A percentile compares a stretch with the other conserved stretches of the same genome.
These are phyloP conservation scores for Drosophila guanche DNA, from an alignment of 1,140 invertebrate species.

Conservation along the genomic window DNA sequence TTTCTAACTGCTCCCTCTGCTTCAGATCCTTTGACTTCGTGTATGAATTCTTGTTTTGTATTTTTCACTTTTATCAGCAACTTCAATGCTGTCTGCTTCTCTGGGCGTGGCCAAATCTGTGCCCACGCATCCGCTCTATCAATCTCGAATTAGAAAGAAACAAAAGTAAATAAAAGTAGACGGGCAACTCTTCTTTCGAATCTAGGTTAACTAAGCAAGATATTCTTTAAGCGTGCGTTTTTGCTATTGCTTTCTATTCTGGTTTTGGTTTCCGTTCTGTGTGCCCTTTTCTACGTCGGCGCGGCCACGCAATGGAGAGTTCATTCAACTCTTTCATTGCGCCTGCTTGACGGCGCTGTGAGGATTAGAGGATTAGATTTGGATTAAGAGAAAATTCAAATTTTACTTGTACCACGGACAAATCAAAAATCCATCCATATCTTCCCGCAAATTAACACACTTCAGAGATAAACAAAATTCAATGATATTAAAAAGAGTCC, in stretches of 20 bases:
- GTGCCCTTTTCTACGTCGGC: conserved; percentile 62
- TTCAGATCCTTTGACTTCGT: not conserved
- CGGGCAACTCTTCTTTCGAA: conserved; percentile 32
- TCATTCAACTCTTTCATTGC: conserved; percentile 72
- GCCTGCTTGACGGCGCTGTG: conserved; percentile 53
- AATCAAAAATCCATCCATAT: conserved; percentile 22
- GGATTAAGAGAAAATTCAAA: too few relatives aligned
- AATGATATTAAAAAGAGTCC: conserved; percentile 24
- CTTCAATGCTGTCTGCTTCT: conserved; percentile 17
- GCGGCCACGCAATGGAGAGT: conserved; percentile 56
- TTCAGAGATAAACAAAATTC: conserved; percentile 31
- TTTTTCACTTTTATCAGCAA: conserved; percentile 58
- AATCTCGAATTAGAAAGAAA: conserved; percentile 30
- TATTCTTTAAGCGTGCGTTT: conserved; percentile 18
- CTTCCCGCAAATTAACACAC: conserved; percentile 10
- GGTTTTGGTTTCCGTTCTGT: conserved; percentile 41
- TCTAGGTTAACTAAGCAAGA: conserved; percentile 44
- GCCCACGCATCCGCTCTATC: conserved; percentile 60
- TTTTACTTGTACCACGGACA: not conserved
- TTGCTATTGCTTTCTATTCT: conserved; percentile 67
- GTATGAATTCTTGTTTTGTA: conserved; percentile 47
- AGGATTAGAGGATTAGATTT: conserved; percentile 1
- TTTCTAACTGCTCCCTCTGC: not conserved
- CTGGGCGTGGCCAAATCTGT: conserved; percentile 54
- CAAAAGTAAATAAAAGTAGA: conserved; percentile 32